These are phyloP conservation scores for Penaeus indicus DNA, from an alignment of 1,140 invertebrate genomes.

Conservation along the genomic window DNA sequence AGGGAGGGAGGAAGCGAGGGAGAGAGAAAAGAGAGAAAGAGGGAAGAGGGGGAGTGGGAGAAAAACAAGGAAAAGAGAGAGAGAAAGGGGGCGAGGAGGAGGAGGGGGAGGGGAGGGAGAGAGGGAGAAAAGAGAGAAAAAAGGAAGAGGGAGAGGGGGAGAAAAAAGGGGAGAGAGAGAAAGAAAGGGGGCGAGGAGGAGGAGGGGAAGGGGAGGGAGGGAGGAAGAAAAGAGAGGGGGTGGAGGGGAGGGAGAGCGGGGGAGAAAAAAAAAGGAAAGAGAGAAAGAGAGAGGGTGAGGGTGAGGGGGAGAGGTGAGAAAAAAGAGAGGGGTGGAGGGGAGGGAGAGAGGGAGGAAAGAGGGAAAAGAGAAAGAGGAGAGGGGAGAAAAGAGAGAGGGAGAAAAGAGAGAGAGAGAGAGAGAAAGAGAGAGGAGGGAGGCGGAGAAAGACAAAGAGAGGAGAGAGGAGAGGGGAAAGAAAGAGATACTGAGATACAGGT, in stretches of 20 bases:
- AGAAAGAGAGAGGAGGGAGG: neutral
- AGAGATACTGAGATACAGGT: too few relatives aligned
- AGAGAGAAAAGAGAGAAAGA: neutral
- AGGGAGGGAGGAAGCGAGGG: neutral
- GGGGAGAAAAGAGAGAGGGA: neutral
- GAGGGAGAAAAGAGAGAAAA: too few relatives aligned
- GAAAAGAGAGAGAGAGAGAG: neutral
- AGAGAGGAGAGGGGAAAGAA: neutral
- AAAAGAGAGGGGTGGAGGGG: too few relatives aligned
- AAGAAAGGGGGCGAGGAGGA: too few relatives aligned
- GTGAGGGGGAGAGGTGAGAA: neutral
- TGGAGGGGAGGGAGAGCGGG: neutral
- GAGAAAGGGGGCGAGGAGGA: constrained; percentile 17
- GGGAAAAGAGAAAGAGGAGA: neutral
- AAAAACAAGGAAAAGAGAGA: constrained; percentile 19
- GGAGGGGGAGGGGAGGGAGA: neutral
- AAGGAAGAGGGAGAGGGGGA: too few relatives aligned
- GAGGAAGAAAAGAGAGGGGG: neutral
- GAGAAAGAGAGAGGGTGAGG: too few relatives aligned
- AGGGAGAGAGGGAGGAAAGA: neutral
- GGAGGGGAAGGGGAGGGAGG: neutral
- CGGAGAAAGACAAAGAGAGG: too few relatives aligned
- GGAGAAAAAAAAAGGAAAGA: too few relatives aligned
- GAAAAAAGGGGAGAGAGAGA: too few relatives aligned
- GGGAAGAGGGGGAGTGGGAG: neutral